Percentiles rank a stretch among this genome's conserved stretches.
These are phyloP conservation scores for Sycon ciliatum DNA, from an alignment of 37 sponge, comb jelly and placozoan species.

Conservation along the genomic window DNA sequence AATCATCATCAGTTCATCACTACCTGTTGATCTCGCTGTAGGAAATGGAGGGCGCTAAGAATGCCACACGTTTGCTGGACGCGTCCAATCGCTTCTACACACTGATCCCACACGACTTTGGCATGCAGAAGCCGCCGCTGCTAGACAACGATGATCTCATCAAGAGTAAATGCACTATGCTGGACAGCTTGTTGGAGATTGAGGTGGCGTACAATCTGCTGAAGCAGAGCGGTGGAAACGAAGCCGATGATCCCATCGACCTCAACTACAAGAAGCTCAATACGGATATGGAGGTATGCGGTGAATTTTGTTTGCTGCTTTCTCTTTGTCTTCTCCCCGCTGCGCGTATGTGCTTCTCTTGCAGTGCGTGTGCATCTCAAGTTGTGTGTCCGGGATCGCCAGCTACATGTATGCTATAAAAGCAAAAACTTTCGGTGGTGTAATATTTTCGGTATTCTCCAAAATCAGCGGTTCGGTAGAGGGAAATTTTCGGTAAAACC, in stretches of 20 bases:
- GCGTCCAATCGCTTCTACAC: constrained; percentile 91
- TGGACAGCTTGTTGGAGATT: constrained; percentile 89
- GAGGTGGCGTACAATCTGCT: constrained; percentile 88
- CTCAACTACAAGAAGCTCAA: constrained; percentile 78
- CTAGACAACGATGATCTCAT: constrained; percentile 73
- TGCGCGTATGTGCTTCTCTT: background rate
- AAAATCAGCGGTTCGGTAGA: too few relatives aligned
- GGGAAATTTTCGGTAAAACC: too few relatives aligned
- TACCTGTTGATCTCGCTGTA: background rate
- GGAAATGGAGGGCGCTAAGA: constrained; percentile 31
- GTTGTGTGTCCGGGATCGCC: too few relatives aligned
- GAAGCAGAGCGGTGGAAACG: constrained; percentile 36
- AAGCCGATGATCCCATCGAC: constrained; percentile 71
- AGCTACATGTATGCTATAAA: too few relatives aligned
- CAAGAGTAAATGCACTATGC: constrained; percentile 71
- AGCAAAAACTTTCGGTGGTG: too few relatives aligned
- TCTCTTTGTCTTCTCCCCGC: background rate
- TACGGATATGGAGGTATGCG: constrained; percentile 66
- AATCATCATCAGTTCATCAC: too few relatives aligned
- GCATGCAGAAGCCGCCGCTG: constrained; percentile 74
- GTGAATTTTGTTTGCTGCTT: background rate
- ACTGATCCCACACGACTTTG: constrained; percentile 98
- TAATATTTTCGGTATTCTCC: too few relatives aligned
- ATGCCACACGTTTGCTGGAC: constrained; percentile 64
- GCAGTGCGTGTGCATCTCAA: background rate